Conservation (phyloP, 2,888 invertebrate species). For the Drosophila setosimentum region DNA sequence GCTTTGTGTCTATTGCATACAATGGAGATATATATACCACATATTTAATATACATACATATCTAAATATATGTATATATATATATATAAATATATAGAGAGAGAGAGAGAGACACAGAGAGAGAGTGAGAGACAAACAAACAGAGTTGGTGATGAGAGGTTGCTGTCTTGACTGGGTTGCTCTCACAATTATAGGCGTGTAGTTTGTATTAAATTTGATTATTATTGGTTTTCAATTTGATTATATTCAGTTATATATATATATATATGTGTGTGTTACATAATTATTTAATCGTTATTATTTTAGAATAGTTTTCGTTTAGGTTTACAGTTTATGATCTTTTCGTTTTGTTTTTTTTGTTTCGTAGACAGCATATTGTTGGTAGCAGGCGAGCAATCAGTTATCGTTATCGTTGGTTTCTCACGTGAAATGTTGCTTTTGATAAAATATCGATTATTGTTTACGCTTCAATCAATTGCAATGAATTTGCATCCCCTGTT, state of each 20-base stretch:
- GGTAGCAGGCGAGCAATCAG: slow-evolving; percentile 70
- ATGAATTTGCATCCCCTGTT: slow-evolving; percentile 72
- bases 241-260: slow-evolving; percentile 13
- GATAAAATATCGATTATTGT: slow-evolving; percentile 73
- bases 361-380: slow-evolving; percentile 67
- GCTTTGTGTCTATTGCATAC: slow-evolving; percentile 26
- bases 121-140: slow-evolving; percentile 29
- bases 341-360: slow-evolving; percentile 29
- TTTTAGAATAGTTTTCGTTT: slow-evolving; percentile 7
- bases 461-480: slow-evolving; percentile 46
- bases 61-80: no score
- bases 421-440: slow-evolving; percentile 57
- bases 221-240: slow-evolving; percentile 9
- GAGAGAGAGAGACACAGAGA: slow-evolving; percentile 21
- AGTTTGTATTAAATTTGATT: slow-evolving; percentile 75
- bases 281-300: not conserved
- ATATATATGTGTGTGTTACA: no score
- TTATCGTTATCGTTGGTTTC: slow-evolving; percentile 39
- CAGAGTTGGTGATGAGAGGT: slow-evolving; percentile 22
- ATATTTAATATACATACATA: no score
- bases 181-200: slow-evolving; percentile 38
- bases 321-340: slow-evolving; percentile 12
- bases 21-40: slow-evolving; percentile 25
- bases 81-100: no score
- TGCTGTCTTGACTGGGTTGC: slow-evolving; percentile 31